A percentile compares a stretch with the other conserved stretches of the same genome.
phyloP scores from a whole-genome alignment of 2,888 invertebrate species.

The Liodrosophila aerea region DNA sequence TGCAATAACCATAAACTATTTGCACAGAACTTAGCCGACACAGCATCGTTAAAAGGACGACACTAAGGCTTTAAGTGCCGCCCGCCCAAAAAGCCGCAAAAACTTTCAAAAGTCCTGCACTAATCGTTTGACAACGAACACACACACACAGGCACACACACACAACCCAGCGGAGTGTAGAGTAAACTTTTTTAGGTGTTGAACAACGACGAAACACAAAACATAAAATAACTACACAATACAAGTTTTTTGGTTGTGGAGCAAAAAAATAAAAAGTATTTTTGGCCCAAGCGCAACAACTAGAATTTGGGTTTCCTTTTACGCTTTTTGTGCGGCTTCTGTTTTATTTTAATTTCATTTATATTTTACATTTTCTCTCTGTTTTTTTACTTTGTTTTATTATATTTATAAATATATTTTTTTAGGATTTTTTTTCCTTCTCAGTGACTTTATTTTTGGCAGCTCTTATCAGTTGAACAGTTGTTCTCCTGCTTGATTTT shows the following conservation, averaged over 20 bases:
- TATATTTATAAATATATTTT: too few relatives aligned
- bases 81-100: conserved; percentile 59
- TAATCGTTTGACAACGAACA: conserved; percentile 60
- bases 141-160: conserved; percentile 9
- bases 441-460: too few relatives aligned
- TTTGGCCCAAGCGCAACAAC: conserved; percentile 49
- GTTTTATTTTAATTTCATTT: too few relatives aligned
- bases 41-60: conserved; percentile 53
- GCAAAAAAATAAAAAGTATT: conserved; percentile 33
- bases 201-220: conserved; percentile 26
- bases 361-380: too few relatives aligned
- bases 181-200: conserved; percentile 54
- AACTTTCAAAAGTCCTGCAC: conserved; percentile 67
- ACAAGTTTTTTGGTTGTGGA: conserved; percentile 30
- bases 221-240: conserved; percentile 20
- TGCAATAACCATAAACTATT: conserved; percentile 78
- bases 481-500: too few relatives aligned
- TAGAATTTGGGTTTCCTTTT: conserved; percentile 15
- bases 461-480: too few relatives aligned
- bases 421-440: too few relatives aligned
- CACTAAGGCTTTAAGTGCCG: conserved; percentile 37
- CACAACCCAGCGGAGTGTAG: conserved; percentile 8
- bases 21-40: conserved; percentile 67
- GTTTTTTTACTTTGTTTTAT: too few relatives aligned
- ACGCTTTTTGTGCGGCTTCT: too few relatives aligned